These are phyloP conservation scores for Diabrotica balteata DNA, from an alignment of 2,888 invertebrate genomes.

Conservation along the genomic window DNA sequence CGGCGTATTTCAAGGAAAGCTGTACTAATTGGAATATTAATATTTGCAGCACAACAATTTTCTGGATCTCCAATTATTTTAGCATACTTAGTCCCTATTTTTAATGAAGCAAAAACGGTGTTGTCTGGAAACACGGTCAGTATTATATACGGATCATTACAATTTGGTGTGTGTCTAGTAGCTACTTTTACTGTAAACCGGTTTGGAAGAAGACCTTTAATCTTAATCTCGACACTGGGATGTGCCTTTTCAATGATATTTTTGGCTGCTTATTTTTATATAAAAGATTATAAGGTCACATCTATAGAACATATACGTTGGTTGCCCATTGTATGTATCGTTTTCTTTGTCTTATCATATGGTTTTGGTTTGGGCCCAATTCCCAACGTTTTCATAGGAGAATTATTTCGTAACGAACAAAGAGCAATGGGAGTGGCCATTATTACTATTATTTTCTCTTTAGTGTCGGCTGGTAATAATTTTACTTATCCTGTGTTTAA, in stretches of 20 bases:
- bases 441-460: no score
- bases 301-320: conserved; percentile 63
- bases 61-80: conserved; percentile 80
- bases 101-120: conserved; percentile 71
- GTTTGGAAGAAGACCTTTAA: conserved; percentile 73
- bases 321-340: conserved; percentile 73
- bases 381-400: conserved; percentile 82
- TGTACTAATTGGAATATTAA: conserved; percentile 71
- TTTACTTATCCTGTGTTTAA: no score
- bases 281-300: conserved; percentile 56
- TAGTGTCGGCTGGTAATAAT: no score
- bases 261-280: conserved; percentile 67
- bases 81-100: conserved; percentile 76
- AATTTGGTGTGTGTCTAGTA: conserved; percentile 71
- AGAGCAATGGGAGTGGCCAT: conserved; percentile 67
- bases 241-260: conserved; percentile 68
- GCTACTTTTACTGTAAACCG: conserved; percentile 78
- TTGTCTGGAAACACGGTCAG: conserved; percentile 70
- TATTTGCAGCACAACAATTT: conserved; percentile 83
- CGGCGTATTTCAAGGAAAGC: conserved; percentile 57
- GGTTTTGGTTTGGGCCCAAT: conserved; percentile 74
- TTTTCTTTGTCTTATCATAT: conserved; percentile 75
- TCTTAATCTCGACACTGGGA: conserved; percentile 71
- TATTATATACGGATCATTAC: conserved; percentile 78
- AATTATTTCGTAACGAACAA: conserved; percentile 79